Conservation (phyloP, 2,797 vertebrate species). For the Philypnodon macrostomus region DNA sequence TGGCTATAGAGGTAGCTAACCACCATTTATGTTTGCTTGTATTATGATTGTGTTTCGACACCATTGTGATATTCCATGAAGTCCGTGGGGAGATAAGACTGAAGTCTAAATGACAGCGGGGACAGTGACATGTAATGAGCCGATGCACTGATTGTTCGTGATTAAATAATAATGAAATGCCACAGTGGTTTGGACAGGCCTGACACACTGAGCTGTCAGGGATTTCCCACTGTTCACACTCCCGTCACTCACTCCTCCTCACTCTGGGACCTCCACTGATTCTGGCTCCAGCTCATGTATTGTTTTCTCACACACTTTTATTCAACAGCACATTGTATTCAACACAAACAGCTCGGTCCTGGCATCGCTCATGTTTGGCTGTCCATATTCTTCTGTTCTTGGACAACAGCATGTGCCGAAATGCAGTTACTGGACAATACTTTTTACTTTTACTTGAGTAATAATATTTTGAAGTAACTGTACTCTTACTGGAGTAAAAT, state of each 20-base stretch:
- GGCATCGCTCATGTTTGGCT: not conserved
- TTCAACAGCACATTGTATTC: not conserved
- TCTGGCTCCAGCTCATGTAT: conserved; percentile 22
- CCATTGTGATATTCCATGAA: no score
- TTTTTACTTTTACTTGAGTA: not conserved
- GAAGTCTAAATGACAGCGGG: conserved; percentile 41
- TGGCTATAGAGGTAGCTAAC: no score
- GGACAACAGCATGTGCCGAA: not conserved
- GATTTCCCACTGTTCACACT: conserved; percentile 30
- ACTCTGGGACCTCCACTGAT: conserved; percentile 11
- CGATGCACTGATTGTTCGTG: conserved; percentile 48
- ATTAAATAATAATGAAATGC: conserved; percentile 54
- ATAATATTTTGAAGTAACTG: no score
- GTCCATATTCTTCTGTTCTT: not conserved
- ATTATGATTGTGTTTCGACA: no score
- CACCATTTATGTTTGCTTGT: no score
- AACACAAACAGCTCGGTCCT: conserved; percentile 10
- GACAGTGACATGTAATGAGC: conserved; percentile 47
- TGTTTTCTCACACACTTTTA: conserved; percentile 9
- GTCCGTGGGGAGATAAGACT: conserved; percentile 25
- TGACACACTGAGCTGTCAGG: conserved; percentile 30
- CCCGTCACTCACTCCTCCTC: conserved; percentile 32
- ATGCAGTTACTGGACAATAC: no score
- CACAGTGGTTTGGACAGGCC: conserved; percentile 26
- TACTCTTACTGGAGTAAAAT: no score